Percentiles rank a stretch among this genome's conserved stretches.
These are phyloP conservation scores for Sesia bembeciformis DNA, from an alignment of 2,888 invertebrate species.

Conservation along the genomic window DNA sequence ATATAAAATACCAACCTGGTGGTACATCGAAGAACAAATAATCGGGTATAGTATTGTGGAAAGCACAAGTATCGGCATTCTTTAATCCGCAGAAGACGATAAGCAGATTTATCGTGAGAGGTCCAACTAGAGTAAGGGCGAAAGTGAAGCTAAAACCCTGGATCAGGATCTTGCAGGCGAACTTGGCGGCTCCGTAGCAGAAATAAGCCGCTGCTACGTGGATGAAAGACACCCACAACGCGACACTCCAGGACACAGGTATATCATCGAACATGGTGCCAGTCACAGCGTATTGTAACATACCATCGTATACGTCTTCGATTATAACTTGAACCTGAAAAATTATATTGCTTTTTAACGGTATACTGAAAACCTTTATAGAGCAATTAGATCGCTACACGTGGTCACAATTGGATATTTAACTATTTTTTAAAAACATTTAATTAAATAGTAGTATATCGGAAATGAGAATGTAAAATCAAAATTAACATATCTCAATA, in stretches of 20 bases:
- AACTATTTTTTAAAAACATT: too few relatives aligned
- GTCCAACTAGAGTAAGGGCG: slow-evolving; percentile 85
- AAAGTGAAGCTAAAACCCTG: slow-evolving; percentile 91
- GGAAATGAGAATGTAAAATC: too few relatives aligned
- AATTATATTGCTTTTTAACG: background rate
- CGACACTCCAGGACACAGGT: slow-evolving; percentile 40
- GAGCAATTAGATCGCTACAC: too few relatives aligned
- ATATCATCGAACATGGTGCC: slow-evolving; percentile 16
- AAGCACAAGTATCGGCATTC: slow-evolving; percentile 78
- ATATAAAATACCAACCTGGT: slow-evolving; percentile 45
- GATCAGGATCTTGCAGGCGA: slow-evolving; percentile 91
- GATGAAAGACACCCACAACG: slow-evolving; percentile 77
- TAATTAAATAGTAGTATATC: too few relatives aligned
- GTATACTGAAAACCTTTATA: too few relatives aligned
- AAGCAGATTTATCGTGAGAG: slow-evolving; percentile 80
- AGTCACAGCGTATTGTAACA: slow-evolving; percentile 37
- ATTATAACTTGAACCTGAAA: slow-evolving; percentile 63
- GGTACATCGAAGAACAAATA: slow-evolving; percentile 92
- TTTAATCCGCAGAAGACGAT: slow-evolving; percentile 79
- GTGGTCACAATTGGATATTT: too few relatives aligned
- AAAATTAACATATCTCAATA: too few relatives aligned
- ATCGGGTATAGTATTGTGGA: slow-evolving; percentile 80
- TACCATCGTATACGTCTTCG: slow-evolving; percentile 38
- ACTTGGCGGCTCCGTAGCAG: slow-evolving; percentile 81
- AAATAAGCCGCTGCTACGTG: slow-evolving; percentile 80